These are phyloP conservation scores for Tortricodes alternella DNA, from an alignment of 2,888 invertebrate species.

Conservation along the genomic window DNA sequence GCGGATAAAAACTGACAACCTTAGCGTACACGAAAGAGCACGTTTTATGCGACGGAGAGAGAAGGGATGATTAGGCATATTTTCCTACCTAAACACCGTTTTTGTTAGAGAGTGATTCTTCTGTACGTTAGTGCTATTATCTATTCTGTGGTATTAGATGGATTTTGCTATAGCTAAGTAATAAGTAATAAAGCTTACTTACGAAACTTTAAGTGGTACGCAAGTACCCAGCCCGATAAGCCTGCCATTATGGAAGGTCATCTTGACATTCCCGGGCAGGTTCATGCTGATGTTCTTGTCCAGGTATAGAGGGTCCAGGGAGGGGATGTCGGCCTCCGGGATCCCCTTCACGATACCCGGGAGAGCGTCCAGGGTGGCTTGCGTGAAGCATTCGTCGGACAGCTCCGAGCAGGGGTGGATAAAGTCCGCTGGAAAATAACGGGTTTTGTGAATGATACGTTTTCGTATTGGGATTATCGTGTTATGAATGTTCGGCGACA, in stretches of 20 bases:
- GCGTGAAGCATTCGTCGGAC: slow-evolving; percentile 73
- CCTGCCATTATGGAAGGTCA: slow-evolving; percentile 76
- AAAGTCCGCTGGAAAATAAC: slow-evolving; percentile 62
- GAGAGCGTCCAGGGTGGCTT: slow-evolving; percentile 69
- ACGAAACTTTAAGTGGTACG: slow-evolving; percentile 74
- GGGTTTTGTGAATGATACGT: neutral
- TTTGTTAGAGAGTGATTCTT: no score
- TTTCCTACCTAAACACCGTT: no score
- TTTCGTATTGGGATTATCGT: no score
- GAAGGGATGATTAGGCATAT: no score
- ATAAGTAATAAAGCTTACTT: no score
- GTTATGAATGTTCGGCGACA: no score
- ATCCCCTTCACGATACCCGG: slow-evolving; percentile 73
- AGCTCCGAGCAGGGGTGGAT: slow-evolving; percentile 71
- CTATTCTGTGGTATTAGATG: no score
- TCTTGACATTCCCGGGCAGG: slow-evolving; percentile 70
- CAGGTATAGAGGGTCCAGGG: slow-evolving; percentile 65
- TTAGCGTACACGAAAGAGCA: no score
- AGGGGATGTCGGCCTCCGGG: slow-evolving; percentile 68
- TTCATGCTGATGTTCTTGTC: slow-evolving; percentile 71
- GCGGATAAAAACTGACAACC: no score
- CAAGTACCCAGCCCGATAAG: slow-evolving; percentile 66
- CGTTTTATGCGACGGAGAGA: no score
- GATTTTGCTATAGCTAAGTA: no score
- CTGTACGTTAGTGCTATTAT: no score